Evolutionary conservation across 2,888 invertebrate genomes (phyloP).

Genomic region (Microctonus brassicae): DNA sequence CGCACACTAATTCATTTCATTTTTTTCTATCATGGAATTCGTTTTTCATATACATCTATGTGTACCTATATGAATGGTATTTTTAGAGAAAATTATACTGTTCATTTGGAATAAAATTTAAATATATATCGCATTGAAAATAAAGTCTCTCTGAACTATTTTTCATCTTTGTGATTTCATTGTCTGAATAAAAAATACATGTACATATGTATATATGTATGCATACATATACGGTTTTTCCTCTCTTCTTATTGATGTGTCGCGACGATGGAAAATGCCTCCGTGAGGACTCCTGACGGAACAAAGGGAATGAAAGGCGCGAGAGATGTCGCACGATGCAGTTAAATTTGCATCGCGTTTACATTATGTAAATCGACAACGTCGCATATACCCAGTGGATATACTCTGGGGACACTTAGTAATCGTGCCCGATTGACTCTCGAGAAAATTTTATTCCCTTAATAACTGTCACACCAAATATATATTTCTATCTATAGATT

Average conservation of each 20-base stretch:
- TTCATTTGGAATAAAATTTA: no score
- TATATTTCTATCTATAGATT: background rate
- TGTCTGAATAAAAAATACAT: no score
- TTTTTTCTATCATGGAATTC: no score
- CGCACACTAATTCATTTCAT: no score
- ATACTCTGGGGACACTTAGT: constrained; percentile 42
- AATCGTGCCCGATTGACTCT: constrained; percentile 33
- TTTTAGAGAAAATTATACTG: no score
- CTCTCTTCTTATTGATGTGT: background rate
- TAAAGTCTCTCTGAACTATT: no score
- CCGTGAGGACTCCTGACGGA: background rate
- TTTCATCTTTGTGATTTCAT: no score
- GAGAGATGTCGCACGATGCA: constrained; percentile 29
- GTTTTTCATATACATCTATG: no score
- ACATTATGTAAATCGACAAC: constrained; percentile 55
- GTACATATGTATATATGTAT: background rate
- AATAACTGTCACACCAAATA: background rate
- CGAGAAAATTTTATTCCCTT: constrained; percentile 9
- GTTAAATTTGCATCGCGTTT: constrained; percentile 57
- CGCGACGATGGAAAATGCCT: background rate
- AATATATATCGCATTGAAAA: no score
- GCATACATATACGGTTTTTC: background rate
- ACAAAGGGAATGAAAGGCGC: constrained; percentile 5
- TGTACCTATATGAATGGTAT: no score
- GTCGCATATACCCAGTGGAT: constrained; percentile 29